Conservation (phyloP, 2,888 invertebrate genomes). For the Ormyrus thymus region DNA sequence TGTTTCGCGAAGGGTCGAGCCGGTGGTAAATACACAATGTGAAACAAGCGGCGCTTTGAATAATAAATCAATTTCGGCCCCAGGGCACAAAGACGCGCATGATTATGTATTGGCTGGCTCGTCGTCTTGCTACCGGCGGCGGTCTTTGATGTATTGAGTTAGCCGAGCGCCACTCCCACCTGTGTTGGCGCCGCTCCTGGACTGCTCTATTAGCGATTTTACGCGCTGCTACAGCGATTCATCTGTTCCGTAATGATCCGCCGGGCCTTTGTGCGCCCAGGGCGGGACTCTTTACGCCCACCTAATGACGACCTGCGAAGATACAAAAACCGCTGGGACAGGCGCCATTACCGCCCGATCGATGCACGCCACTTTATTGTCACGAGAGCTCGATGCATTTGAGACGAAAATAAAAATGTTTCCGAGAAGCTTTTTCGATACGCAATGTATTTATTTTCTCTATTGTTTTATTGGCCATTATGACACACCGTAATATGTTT, state of each 20-base stretch:
- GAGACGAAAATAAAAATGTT: too few relatives aligned
- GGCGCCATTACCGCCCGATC: too few relatives aligned
- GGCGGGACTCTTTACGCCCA: too few relatives aligned
- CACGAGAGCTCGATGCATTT: too few relatives aligned
- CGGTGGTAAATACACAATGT: conserved; percentile 74
- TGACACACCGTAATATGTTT: too few relatives aligned
- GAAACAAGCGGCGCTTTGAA: conserved; percentile 75
- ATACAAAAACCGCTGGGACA: too few relatives aligned
- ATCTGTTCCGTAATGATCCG: conserved; percentile 7
- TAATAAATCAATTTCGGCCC: conserved; percentile 75
- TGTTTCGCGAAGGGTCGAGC: not conserved
- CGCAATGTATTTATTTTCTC: too few relatives aligned
- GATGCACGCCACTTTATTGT: too few relatives aligned
- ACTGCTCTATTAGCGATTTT: not conserved
- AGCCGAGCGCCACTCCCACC: conserved; percentile 61
- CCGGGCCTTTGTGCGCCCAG: not conserved
- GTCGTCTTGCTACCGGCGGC: conserved; percentile 58
- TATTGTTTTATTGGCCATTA: too few relatives aligned
- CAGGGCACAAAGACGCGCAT: conserved; percentile 71
- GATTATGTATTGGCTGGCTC: conserved; percentile 72
- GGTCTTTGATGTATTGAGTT: conserved; percentile 74
- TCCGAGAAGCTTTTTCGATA: too few relatives aligned
- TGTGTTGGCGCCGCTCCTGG: conserved; percentile 43
- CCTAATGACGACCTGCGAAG: too few relatives aligned
- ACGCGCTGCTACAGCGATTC: not conserved